phyloP scores from a whole-genome alignment of 1,140 invertebrate species.

The Aphaenogaster floridana region DNA sequence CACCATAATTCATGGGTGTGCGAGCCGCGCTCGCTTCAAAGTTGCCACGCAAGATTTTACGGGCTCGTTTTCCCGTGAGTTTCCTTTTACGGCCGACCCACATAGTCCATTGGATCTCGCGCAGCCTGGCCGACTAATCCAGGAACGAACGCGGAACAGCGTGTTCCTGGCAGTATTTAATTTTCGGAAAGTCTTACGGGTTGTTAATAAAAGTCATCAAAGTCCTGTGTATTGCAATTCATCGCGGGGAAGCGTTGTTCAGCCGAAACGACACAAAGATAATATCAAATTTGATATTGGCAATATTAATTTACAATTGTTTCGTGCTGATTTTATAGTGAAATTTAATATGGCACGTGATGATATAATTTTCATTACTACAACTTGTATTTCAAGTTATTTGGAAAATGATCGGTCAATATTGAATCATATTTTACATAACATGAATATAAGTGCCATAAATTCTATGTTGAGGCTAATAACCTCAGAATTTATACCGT shows the following conservation, averaged over 20 bases:
- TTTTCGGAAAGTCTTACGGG: neutral
- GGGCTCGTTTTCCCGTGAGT: constrained; percentile 65
- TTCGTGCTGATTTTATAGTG: neutral
- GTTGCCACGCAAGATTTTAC: constrained; percentile 57
- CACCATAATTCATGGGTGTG: constrained; percentile 58
- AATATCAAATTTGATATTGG: constrained; percentile 1
- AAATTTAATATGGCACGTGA: constrained; percentile 1
- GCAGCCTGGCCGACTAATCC: neutral
- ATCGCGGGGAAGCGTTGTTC: neutral
- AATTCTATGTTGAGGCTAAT: neutral
- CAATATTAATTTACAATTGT: constrained; percentile 3
- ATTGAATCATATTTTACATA: neutral
- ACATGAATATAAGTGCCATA: neutral
- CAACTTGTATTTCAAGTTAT: neutral
- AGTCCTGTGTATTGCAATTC: neutral
- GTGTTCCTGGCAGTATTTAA: neutral
- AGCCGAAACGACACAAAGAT: neutral
- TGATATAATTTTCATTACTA: constrained; percentile 9
- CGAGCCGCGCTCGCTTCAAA: neutral
- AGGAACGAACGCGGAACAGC: neutral
- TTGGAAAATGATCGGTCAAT: neutral
- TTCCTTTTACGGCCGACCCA: constrained; percentile 46
- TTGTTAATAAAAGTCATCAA: neutral
- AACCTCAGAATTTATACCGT: neutral
- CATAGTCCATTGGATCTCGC: constrained; percentile 13